phyloP scores from a whole-genome alignment of 2,113 vertebrate genomes.

The Isurus oxyrinchus region DNA sequence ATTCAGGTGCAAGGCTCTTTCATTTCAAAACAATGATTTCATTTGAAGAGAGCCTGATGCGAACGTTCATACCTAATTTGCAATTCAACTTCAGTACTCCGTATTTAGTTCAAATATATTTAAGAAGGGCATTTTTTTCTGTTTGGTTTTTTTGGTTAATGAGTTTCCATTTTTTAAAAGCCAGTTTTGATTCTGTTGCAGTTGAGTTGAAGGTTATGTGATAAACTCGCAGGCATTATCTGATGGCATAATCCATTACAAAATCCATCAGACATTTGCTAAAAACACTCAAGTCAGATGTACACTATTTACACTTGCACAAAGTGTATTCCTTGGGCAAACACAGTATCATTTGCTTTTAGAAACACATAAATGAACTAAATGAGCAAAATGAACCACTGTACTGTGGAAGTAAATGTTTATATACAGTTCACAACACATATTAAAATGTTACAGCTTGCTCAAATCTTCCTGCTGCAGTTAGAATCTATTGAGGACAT shows the following conservation, averaged over 20 bases:
- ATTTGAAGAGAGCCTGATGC: background rate
- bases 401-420: background rate
- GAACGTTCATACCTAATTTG: background rate
- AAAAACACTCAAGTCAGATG: background rate
- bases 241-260: background rate
- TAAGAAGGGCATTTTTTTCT: background rate
- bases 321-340: background rate
- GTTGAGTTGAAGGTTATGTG: background rate
- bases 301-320: slow-evolving; percentile 1
- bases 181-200: slow-evolving; percentile 2
- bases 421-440: background rate
- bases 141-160: background rate
- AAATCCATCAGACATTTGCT: slow-evolving; percentile 2
- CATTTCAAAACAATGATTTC: background rate
- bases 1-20: background rate
- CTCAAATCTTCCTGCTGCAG: background rate
- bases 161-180: background rate
- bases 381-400: background rate
- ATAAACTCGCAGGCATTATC: background rate
- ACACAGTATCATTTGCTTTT: background rate
- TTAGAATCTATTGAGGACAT: background rate
- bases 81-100: background rate
- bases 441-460: background rate
- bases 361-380: background rate
- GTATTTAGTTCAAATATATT: background rate